Evolutionary conservation across 2,888 invertebrate genomes (phyloP), one percentile per base, ranked within the genome.

Genomic region (Schizotus pectinicornis): DNA sequence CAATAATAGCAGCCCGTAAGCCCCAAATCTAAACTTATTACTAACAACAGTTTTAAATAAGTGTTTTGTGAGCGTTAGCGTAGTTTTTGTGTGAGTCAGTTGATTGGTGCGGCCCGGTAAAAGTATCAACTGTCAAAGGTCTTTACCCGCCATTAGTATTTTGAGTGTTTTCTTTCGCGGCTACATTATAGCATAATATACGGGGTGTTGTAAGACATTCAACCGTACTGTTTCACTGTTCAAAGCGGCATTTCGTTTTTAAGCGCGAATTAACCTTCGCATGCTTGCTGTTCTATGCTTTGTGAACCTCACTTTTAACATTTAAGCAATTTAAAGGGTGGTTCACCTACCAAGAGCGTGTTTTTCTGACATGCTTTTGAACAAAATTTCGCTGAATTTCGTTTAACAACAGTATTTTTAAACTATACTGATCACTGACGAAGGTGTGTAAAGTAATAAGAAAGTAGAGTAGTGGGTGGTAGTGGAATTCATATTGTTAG

Each of bases 101-200:
- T 9, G 14, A n/a, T n/a, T 9, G 3, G 9, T 36, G 7, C 36
- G 9, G 36, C n/a, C 35, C 35, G 7, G 7, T 32, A 22, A 7
- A 7, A 22, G 22, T 22, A 31, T 30, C 7, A 51, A 32, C 51
- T 49, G 48, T 58, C 58, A 53, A 58, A 58, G 47, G 22, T 52
- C 58, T 58, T 58, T 48, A 58, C 58, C 57, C 58, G 58, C 58
- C 58, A 58, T 58, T 58, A 42, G 12, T 31, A 22, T 22, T 22
- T 22, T 22, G 22, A 22, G 22, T 35, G 31, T 41, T 54, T 54
- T 54, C 47, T 54, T 54, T 54, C 35, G 41, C 54, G 46, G 47
- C 54, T 39, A 47, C 54, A 54, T 46, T 37, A 11, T 22, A 41
- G 3, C 22, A 8, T 12, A 34, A 52, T 52, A 52, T 43, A 52